These are phyloP conservation scores for Takifugu rubripes DNA, from an alignment of 2,797 vertebrate genomes.

Conservation along the genomic window DNA sequence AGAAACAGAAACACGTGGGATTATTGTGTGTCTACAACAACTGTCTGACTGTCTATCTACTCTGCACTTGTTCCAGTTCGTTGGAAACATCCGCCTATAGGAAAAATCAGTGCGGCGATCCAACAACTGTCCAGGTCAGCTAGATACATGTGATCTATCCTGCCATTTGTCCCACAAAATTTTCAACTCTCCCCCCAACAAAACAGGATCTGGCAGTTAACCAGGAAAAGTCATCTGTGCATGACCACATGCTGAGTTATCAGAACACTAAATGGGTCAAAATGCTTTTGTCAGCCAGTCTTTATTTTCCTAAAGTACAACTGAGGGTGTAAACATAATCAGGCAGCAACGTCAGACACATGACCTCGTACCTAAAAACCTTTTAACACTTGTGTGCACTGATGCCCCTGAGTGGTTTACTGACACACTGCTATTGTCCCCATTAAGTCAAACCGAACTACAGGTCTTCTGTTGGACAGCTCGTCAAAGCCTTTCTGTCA, in stretches of 20 bases:
- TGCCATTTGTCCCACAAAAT: constrained; percentile 58
- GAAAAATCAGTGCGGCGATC: constrained; percentile 26
- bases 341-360: neutral
- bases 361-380: neutral
- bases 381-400: neutral
- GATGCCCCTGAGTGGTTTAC: constrained; percentile 1
- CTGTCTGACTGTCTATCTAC: neutral
- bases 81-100: constrained; percentile 23
- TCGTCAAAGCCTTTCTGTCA: neutral
- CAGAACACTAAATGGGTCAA: constrained; percentile 29
- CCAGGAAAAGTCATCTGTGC: constrained; percentile 50
- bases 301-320: neutral
- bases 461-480: neutral
- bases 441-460: constrained; percentile 4
- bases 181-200: constrained; percentile 18
- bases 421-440: neutral
- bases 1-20: neutral
- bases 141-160: constrained; percentile 44
- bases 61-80: constrained; percentile 9
- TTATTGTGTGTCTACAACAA: constrained; percentile 10
- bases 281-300: constrained; percentile 34
- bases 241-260: constrained; percentile 16
- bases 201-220: constrained; percentile 44
- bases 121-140: constrained; percentile 38
- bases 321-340: constrained; percentile 4